phyloP scores from a whole-genome alignment of 2,888 invertebrate species.

The Dendrolimus houi region DNA sequence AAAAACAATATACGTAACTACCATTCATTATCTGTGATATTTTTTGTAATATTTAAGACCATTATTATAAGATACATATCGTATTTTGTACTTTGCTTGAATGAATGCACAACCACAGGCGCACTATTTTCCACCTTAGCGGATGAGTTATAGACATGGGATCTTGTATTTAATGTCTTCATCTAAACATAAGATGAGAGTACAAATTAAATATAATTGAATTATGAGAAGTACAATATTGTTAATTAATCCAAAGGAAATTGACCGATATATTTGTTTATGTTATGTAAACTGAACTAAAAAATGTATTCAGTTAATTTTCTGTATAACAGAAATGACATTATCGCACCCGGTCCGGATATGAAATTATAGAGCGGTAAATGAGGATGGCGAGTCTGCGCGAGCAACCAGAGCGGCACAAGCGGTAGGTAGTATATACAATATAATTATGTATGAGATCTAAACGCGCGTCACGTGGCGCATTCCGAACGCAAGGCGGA shows the following conservation, averaged over 20 bases:
- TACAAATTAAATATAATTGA: conserved; percentile 19
- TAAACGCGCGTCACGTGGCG: conserved; percentile 16
- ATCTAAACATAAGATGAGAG: too few species aligned
- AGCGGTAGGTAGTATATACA: too few species aligned
- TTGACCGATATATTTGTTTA: conserved; percentile 8
- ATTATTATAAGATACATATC: conserved; percentile 9
- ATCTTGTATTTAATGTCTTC: too few species aligned
- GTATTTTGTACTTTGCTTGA: neutral
- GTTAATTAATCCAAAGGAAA: conserved; percentile 36
- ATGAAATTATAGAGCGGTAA: conserved; percentile 18
- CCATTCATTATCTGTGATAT: conserved; percentile 27
- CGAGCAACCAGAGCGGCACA: conserved; percentile 22
- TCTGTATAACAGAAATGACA: too few species aligned
- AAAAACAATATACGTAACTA: conserved; percentile 4
- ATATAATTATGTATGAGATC: conserved; percentile 21
- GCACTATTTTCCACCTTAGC: conserved; percentile 41
- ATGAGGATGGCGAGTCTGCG: conserved; percentile 29
- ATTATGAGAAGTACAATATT: conserved; percentile 73
- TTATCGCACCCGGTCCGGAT: neutral
- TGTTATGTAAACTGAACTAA: conserved; percentile 4
- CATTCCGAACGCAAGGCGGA: too few species aligned
- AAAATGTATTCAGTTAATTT: too few species aligned
- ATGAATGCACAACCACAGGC: conserved; percentile 27
- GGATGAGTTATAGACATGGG: too few species aligned
- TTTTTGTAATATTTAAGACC: conserved; percentile 67